Percentiles rank a stretch among this genome's conserved stretches.
Conservation (phyloP, 2,113 vertebrate species). For the Taurulus bubalis region DNA sequence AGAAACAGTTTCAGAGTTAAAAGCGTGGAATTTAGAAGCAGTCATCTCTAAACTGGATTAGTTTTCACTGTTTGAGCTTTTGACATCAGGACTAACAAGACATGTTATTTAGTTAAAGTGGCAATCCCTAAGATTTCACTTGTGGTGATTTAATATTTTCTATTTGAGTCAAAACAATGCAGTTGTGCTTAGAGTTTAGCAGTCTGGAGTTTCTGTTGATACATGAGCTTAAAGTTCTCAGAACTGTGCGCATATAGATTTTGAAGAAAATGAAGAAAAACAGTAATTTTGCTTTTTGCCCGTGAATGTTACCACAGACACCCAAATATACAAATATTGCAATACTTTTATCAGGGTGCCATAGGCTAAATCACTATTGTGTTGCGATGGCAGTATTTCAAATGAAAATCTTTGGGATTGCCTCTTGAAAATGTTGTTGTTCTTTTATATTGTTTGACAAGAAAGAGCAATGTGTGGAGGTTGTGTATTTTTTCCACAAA, state of each 20-base stretch:
- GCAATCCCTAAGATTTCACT: not conserved
- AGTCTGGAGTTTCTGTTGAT: not conserved
- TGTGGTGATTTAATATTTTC: not conserved
- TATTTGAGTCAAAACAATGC: not conserved
- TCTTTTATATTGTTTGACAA: not conserved
- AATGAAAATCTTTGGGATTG: not conserved
- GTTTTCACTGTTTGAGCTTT: constrained; percentile 26
- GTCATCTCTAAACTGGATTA: constrained; percentile 16
- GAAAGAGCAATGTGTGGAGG: not conserved
- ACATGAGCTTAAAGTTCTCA: not conserved
- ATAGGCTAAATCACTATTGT: not conserved
- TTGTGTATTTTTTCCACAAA: not conserved
- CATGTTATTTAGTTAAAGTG: not conserved
- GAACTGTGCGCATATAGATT: not conserved
- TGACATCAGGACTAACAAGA: not conserved
- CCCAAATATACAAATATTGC: not conserved
- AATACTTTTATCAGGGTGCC: not conserved
- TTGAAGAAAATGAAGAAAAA: too few species aligned
- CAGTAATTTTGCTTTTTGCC: too few species aligned
- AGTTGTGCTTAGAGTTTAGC: not conserved
- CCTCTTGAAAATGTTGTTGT: not conserved
- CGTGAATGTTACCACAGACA: too few species aligned
- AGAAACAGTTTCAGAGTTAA: constrained; percentile 44
- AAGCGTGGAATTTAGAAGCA: constrained; percentile 32
- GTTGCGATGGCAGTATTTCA: not conserved